Base-by-base conservation (phyloP, 2,888 invertebrate genomes). In the Hyles lineata region DNA sequence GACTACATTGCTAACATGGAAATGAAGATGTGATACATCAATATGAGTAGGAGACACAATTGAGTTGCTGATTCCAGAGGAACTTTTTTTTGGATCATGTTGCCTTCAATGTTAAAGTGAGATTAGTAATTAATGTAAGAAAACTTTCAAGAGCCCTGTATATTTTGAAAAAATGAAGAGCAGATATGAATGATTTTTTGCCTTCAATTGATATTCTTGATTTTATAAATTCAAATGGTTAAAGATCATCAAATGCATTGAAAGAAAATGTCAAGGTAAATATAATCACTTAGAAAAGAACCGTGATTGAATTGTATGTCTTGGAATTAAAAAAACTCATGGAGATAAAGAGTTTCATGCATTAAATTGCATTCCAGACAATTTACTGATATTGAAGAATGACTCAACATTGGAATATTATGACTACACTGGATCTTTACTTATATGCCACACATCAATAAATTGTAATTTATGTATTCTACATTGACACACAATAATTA, bases 131-230 rank as follows among this genome's bases (percentile, higher is more conserved):
- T 29, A 11, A 29, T 25, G 17, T 17, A 21, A 35, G 35, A 11
- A 63, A 21, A 17, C 43, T n/a, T 4, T 23, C 15, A 43, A 63
- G 17, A 50, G 35, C 35, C 17, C 21, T 15, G 6, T 15, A 23
- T 2, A 50, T 15, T 43, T 1, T 17, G 43, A 50, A 23, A 50
- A 50, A 67, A 6, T 23, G 6, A 23, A 17, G 43, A 50, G 7
- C 5, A 15, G 17, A 67, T 17, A 17, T 17, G 19, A 61, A 3
- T 17, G 29, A 19, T 43, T 35, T 23, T 50, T 67, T 67, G 67
- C 50, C 67, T 50, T 50, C 67, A 67, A 25, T 67, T 43, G 67
- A 67, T 67, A 35, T 43, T 50, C 23, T 50, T 50, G 43, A 23
- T 50, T 43, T 50, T 67, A 50, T 25, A 17, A 23, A 23, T 50